Conservation (phyloP, 2,888 invertebrate genomes). For the Allolobophora icterica region DNA sequence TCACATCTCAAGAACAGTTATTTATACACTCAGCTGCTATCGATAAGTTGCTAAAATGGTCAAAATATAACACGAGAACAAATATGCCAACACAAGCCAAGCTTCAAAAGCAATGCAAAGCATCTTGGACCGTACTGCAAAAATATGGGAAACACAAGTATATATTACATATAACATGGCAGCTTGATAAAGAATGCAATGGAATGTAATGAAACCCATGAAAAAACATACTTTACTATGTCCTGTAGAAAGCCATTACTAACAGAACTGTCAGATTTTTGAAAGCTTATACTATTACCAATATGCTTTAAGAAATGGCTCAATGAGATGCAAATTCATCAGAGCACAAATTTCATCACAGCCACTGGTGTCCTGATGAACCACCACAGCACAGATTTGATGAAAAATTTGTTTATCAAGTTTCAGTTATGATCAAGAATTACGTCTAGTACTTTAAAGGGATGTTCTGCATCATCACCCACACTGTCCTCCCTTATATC, state of each 20-base stretch:
- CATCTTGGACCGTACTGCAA: not conserved
- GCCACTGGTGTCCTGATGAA: no score
- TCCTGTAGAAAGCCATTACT: not conserved
- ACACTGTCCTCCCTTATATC: no score
- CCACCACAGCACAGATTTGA: not conserved
- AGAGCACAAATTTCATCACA: not conserved
- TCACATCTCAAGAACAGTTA: not conserved
- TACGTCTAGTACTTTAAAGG: no score
- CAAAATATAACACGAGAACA: not conserved
- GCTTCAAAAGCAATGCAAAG: constrained; percentile 17
- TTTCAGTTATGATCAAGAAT: no score
- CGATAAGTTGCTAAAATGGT: not conserved
- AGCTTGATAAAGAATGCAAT: not conserved
- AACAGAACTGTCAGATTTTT: not conserved
- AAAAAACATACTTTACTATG: not conserved
- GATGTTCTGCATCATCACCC: no score
- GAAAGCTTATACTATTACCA: not conserved
- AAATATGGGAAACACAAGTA: not conserved
- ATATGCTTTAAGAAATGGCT: not conserved
- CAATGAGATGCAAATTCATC: not conserved
- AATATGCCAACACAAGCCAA: not conserved
- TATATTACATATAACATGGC: not conserved
- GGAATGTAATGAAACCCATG: not conserved
- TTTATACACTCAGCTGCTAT: not conserved
- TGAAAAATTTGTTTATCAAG: not conserved